Evolutionary conservation across 2,797 vertebrate genomes (phyloP).

Genomic region (Macrochelys suwanniensis): DNA sequence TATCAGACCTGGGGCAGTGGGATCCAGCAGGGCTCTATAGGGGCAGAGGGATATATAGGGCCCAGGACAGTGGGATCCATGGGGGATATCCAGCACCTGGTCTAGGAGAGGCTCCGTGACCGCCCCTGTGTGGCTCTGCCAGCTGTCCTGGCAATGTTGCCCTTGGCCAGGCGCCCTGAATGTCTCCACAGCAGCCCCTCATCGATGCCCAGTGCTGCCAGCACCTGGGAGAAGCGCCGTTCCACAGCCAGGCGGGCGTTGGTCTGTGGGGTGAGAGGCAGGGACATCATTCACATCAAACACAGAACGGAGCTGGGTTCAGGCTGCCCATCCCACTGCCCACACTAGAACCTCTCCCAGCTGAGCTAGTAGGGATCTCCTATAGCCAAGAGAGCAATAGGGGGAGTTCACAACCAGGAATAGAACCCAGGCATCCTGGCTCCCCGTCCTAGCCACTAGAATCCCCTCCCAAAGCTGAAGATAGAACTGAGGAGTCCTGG

Average conservation of each 20-base stretch:
- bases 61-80: not conserved
- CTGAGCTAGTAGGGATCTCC: not conserved
- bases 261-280: slow-evolving; percentile 11
- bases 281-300: not conserved
- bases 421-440: not conserved
- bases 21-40: not conserved
- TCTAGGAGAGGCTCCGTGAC: not conserved
- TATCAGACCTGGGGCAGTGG: not conserved
- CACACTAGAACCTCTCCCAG: too few species aligned
- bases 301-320: not conserved
- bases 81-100: slow-evolving; percentile 51
- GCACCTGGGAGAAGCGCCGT: slow-evolving; percentile 70
- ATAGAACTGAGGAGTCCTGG: not conserved
- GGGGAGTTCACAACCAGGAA: not conserved
- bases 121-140: not conserved
- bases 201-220: slow-evolving; percentile 55
- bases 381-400: not conserved
- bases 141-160: not conserved
- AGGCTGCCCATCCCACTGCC: not conserved
- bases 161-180: slow-evolving; percentile 4
- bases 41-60: not conserved
- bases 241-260: slow-evolving; percentile 59
- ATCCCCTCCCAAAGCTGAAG: not conserved
- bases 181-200: slow-evolving; percentile 79
- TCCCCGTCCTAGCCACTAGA: not conserved